Conservation (phyloP, 37 sponge, comb jelly and placozoan species). For the Beroe ovata region DNA sequence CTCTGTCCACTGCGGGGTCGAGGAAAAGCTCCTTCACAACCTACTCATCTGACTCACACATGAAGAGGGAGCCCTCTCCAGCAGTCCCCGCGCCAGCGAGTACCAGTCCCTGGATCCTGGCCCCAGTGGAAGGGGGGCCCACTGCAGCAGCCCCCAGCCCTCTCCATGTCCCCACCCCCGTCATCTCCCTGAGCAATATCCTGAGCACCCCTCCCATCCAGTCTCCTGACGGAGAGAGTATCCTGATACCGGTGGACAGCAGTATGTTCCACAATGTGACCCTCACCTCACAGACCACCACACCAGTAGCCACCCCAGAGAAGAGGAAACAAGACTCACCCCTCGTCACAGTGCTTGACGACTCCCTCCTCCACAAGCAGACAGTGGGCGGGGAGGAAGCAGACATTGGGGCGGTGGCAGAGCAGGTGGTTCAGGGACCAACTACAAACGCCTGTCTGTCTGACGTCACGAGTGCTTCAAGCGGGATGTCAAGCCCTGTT, state of each 20-base stretch:
- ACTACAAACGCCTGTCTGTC: not conserved
- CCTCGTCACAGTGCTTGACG: not conserved
- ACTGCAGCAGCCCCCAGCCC: not conserved
- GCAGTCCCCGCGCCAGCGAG: not conserved
- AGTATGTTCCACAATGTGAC: not conserved
- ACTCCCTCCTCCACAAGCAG: not conserved
- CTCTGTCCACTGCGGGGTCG: not conserved
- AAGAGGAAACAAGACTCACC: not conserved
- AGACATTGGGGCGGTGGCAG: not conserved
- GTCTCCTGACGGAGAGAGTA: constrained; percentile 39
- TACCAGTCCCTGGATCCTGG: constrained; percentile 2
- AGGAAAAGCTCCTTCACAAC: not conserved
- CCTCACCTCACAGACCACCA: not conserved
- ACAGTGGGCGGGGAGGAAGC: not conserved
- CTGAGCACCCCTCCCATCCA: constrained; percentile 37
- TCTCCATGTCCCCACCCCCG: not conserved
- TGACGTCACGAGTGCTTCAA: not conserved
- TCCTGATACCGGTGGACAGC: constrained; percentile 49
- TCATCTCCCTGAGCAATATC: constrained; percentile 50
- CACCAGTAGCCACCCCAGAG: constrained; percentile 26
- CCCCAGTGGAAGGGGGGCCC: not conserved
- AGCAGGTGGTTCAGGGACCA: constrained; percentile 1
- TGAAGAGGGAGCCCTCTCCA: not conserved
- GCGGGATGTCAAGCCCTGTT: constrained; percentile 2
- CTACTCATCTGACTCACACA: not conserved